Percentiles rank a stretch among this genome's conserved stretches.
phyloP scores from a whole-genome alignment of 2,888 invertebrate genomes.

The Synanthedon formicaeformis region DNA sequence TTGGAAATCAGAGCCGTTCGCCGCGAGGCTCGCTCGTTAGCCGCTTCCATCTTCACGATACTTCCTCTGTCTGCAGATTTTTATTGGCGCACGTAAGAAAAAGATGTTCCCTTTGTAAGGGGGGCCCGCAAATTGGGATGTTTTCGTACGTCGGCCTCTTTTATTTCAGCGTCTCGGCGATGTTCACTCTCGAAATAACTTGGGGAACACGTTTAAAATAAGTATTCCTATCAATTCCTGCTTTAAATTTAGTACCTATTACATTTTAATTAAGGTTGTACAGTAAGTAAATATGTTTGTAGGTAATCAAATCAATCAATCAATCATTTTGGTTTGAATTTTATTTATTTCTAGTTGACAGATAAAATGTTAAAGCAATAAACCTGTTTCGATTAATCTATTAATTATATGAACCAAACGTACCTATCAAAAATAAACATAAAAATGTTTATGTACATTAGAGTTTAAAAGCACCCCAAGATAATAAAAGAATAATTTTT shows the following conservation, averaged over 20 bases:
- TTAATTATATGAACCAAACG: neutral
- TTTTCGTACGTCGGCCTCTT: conserved; percentile 27
- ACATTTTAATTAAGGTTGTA: no score
- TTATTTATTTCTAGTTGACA: no score
- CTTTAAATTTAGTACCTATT: no score
- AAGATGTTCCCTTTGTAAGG: conserved; percentile 46
- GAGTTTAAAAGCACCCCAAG: no score
- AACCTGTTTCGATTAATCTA: no score
- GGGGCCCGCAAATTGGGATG: conserved; percentile 38
- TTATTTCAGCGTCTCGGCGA: conserved; percentile 13
- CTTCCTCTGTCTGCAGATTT: conserved; percentile 55
- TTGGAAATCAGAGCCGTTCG: conserved; percentile 70
- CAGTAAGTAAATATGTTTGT: no score
- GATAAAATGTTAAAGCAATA: no score
- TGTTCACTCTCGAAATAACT: conserved; percentile 4
- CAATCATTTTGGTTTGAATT: no score
- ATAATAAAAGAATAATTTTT: no score
- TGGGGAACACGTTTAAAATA: neutral
- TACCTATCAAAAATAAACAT: neutral
- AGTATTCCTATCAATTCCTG: no score
- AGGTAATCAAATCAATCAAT: no score
- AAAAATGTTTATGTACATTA: neutral
- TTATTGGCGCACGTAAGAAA: conserved; percentile 38
- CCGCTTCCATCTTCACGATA: conserved; percentile 57
- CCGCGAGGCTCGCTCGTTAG: conserved; percentile 60